phyloP scores from a whole-genome alignment of 2,888 invertebrate species.

The Allolobophora icterica region DNA sequence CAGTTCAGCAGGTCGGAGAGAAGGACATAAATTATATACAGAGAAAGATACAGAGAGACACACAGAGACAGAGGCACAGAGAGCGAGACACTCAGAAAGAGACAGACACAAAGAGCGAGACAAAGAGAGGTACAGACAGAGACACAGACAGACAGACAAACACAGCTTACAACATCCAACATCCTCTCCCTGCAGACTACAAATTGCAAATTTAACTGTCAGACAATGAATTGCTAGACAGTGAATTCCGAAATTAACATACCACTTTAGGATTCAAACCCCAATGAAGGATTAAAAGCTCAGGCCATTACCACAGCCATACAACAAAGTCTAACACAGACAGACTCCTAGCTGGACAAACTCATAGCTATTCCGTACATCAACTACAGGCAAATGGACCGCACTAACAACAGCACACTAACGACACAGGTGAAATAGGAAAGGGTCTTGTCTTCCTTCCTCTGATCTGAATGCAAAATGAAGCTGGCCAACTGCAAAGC shows the following conservation, averaged over 20 bases:
- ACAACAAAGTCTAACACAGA: background rate
- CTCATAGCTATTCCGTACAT: background rate
- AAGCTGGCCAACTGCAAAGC: background rate
- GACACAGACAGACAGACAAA: background rate
- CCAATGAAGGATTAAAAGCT: background rate
- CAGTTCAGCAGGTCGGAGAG: too few relatives aligned
- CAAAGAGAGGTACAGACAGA: too few relatives aligned
- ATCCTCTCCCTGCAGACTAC: background rate
- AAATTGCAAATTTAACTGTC: conserved; percentile 1
- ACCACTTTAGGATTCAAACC: background rate
- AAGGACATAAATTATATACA: too few relatives aligned
- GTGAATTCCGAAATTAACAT: background rate
- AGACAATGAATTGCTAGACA: background rate
- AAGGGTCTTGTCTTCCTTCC: background rate
- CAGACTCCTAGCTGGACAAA: background rate
- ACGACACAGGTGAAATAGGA: background rate
- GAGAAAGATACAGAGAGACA: too few relatives aligned
- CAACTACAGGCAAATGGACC: background rate
- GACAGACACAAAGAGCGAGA: too few relatives aligned
- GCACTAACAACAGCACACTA: background rate
- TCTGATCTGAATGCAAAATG: background rate
- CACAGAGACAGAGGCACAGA: too few relatives aligned
- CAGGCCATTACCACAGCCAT: background rate
- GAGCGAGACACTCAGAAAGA: too few relatives aligned
- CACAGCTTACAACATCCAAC: background rate